These are phyloP conservation scores for Lasioglossum malachurum DNA, from an alignment of 2,888 invertebrate genomes.

Conservation along the genomic window DNA sequence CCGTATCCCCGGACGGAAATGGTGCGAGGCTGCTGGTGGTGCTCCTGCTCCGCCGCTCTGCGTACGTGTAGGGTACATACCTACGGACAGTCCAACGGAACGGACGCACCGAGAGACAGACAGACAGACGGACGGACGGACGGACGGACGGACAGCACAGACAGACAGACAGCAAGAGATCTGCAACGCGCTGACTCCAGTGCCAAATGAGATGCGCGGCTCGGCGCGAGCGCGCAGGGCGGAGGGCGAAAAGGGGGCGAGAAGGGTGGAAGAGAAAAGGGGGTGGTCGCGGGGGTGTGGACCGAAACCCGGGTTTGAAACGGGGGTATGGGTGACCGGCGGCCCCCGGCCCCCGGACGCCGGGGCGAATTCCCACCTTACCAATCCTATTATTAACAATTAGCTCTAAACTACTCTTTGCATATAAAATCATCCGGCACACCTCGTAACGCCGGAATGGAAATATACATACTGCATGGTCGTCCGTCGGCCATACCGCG, in stretches of 20 bases:
- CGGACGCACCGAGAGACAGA: conserved; percentile 64
- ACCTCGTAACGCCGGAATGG: conserved; percentile 84
- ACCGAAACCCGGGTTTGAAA: conserved; percentile 66
- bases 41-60: conserved; percentile 21
- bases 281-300: conserved; percentile 56
- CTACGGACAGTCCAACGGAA: conserved; percentile 68
- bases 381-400: conserved; percentile 85
- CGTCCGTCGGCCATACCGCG: conserved; percentile 76
- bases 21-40: conserved; percentile 44
- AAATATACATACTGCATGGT: conserved; percentile 85
- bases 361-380: conserved; percentile 84
- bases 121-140: conserved; percentile 61
- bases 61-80: conserved; percentile 66
- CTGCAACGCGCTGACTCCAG: conserved; percentile 78
- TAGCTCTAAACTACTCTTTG: conserved; percentile 85
- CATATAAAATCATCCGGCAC: conserved; percentile 83
- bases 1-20: conserved; percentile 57
- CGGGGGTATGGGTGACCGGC: conserved; percentile 60
- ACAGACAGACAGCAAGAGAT: conserved; percentile 74
- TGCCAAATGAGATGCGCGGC: conserved; percentile 80
- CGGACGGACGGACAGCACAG: conserved; percentile 59
- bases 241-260: background rate
- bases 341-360: conserved; percentile 58
- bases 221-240: conserved; percentile 3
- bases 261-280: conserved; percentile 48